Evolutionary conservation across 2,113 vertebrate genomes (phyloP), one percentile per base, ranked within the genome.

Genomic region (Eurystomus gularis): DNA sequence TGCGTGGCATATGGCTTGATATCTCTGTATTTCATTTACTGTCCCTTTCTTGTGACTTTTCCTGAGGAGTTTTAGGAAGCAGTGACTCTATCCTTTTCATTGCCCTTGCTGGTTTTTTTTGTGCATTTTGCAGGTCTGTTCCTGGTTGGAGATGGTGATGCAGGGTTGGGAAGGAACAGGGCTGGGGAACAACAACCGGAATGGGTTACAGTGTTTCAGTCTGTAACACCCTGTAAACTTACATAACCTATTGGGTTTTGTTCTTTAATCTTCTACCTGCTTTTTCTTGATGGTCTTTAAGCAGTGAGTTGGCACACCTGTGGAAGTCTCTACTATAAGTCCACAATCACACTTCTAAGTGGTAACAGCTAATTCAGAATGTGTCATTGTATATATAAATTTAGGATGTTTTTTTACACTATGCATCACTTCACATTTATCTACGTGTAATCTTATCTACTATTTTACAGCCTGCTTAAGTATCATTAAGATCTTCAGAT

Each of bases 231-330:
- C 35, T 77, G 24, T 82, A 23, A 92, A 80, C 31, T 90, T 60
- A 23, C 0, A 11, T 19, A 39, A 10, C 6, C 0, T 51, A 3
- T 62, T 73, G 29, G 6, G 10, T 46, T 66, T 86, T 68, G 19
- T 54, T 75, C 39, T 86, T 88, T 15, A 26, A 23, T 85, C 61
- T 83, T 81, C 42, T 84, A 10, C 24, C 13, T 61, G 40, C 61
- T 54, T 72, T 79, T 79, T 72, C 49, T 76, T 35, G 73, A 15
- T 2, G 4, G 4, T 57, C 20, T 88, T 64, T 70, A 58, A 71
- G 33, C 16, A 28, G 0, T n/a, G 61, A 65, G 10, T 60, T 79
- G 57, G 6, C n/a, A 16, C 29, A 76, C 82, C 3, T 3, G 0
- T 82, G 57, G 24, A 71, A 5, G 39, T 62, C 0, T 37, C 42